These are phyloP conservation scores for Centropristis striata DNA, from an alignment of 2,113 vertebrate genomes.

Conservation along the genomic window DNA sequence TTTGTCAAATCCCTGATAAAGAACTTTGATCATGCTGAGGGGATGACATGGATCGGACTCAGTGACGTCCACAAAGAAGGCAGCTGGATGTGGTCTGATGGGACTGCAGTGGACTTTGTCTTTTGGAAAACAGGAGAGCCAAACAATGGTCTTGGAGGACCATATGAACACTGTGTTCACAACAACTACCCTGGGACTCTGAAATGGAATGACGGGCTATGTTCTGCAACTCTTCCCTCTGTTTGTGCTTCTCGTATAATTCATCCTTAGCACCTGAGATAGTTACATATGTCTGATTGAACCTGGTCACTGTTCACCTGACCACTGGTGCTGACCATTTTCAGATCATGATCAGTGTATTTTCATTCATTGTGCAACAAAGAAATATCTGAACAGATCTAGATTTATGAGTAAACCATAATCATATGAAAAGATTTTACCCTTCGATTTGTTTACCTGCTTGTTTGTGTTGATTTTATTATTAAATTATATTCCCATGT, in stretches of 20 bases:
- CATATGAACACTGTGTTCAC: too few relatives aligned
- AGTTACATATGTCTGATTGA: too few relatives aligned
- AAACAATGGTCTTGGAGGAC: too few relatives aligned
- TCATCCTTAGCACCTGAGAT: too few relatives aligned
- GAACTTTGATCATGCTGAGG: not conserved
- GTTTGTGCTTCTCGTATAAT: too few relatives aligned
- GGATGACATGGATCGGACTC: not conserved
- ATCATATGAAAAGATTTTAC: not conserved
- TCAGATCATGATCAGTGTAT: too few relatives aligned
- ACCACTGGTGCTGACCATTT: too few relatives aligned
- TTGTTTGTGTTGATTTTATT: not conserved
- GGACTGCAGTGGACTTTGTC: not conserved
- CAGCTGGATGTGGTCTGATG: not conserved
- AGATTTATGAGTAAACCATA: not conserved
- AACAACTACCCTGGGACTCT: too few relatives aligned
- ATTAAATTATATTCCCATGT: not conserved
- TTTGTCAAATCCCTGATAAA: conserved; percentile 30
- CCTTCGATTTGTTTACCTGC: not conserved
- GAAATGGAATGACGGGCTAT: too few relatives aligned
- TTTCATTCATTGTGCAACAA: not conserved
- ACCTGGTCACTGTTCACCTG: too few relatives aligned
- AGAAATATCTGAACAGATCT: not conserved
- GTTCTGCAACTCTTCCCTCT: too few relatives aligned
- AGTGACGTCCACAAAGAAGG: not conserved
- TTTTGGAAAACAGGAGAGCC: too few relatives aligned